A percentile compares a stretch with the other conserved stretches of the same genome.
Conservation (phyloP, 2,888 invertebrate species). For the Anagyrus pseudococci region DNA sequence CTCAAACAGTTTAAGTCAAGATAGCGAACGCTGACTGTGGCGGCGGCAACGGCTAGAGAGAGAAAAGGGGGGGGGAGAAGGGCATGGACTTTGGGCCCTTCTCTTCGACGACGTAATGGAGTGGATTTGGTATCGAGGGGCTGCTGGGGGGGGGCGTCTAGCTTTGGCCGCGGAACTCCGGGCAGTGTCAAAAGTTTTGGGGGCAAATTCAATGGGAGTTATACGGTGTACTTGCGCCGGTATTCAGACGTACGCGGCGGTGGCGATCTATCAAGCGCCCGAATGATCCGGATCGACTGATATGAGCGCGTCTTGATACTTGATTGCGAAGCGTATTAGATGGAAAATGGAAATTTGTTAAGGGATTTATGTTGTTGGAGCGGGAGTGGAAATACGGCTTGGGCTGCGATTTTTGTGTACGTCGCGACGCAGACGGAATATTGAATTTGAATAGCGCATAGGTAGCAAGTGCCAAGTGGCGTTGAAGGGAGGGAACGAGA, state of each 20-base stretch:
- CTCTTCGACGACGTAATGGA: constrained; percentile 47
- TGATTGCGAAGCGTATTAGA: too few species aligned
- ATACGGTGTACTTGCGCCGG: constrained; percentile 18
- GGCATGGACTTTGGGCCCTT: constrained; percentile 37
- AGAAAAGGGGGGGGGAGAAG: constrained; percentile 39
- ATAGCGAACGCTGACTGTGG: too few species aligned
- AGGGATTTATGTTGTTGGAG: too few species aligned
- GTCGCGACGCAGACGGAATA: background rate
- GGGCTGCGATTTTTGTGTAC: too few species aligned
- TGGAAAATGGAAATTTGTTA: too few species aligned
- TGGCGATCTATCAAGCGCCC: background rate
- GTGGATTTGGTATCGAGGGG: constrained; percentile 46
- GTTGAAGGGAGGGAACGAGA: background rate
- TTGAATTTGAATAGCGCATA: constrained; percentile 31
- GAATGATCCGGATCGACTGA: constrained; percentile 14
- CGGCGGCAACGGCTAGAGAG: too few species aligned
- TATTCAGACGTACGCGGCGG: constrained; percentile 17
- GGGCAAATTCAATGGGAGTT: constrained; percentile 43
- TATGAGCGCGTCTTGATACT: background rate
- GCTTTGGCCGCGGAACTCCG: constrained; percentile 20
- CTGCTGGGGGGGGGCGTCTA: too few species aligned
- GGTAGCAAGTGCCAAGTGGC: constrained; percentile 27
- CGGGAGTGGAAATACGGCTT: too few species aligned
- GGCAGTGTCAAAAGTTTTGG: constrained; percentile 41
- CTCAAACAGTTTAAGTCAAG: constrained; percentile 58